Evolutionary conservation across 2,888 invertebrate species (phyloP), one percentile per base, ranked within the genome.

Genomic region (Habrosyne pyritoides): DNA sequence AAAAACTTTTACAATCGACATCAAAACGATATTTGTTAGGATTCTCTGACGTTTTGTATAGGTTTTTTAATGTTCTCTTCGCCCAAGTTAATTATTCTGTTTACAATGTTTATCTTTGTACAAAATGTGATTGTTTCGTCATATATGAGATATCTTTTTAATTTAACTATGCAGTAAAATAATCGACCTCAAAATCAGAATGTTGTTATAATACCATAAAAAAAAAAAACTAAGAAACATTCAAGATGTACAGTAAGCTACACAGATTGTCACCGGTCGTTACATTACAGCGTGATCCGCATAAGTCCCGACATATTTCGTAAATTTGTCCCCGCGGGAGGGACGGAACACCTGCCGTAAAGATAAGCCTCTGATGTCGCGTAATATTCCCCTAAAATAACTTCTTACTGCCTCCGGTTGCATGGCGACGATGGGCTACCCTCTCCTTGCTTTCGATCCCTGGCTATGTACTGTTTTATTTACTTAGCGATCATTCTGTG

Each of bases 341-440:
- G 81, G 75, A 77, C 79, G 84, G 89, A 87, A 87, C 89, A 91
- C 91, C 92, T 92, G 91, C 89, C 89, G 90, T 91, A 91, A 91
- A 92, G 92, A 92, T 92, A 92, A 92, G 91, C 91, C 81, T 77
- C 81, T 82, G 89, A 89, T 86, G 88, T 83, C 84, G 83, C 87
- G 86, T 86, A 89, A 89, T 89, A 89, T 87, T 83, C 90, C 89
- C 91, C 90, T 91, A 87, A 90, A 91, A 90, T 91, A 91, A 91
- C 90, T 90, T 91, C 89, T 90, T 89, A 91, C 86, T 85, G 89
- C 91, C 90, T 88, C 88, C 91, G 90, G 89, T 82, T 86, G 87
- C 81, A 87, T 86, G 81, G 85, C 88, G 85, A 89, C 88, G 79
- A 63, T 42, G 42, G 42, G 72, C 71, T 72, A 68, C 77, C 81